A percentile compares a stretch with the other conserved stretches of the same genome.
Evolutionary conservation across 2,113 vertebrate species (phyloP).

Genomic region (Emydura subglobosa): DNA sequence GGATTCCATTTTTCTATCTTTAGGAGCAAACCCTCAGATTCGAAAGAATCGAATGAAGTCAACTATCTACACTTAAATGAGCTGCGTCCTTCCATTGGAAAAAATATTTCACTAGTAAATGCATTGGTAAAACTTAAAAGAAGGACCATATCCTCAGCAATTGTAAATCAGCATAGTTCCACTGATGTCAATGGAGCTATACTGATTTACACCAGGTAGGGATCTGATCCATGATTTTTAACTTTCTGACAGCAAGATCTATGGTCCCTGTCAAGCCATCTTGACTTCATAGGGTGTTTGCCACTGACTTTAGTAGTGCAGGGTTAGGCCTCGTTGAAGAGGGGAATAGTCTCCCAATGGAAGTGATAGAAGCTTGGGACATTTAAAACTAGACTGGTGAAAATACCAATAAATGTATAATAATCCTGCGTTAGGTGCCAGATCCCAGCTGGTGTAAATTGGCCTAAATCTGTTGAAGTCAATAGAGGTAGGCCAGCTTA

Average conservation of each 20-base stretch:
- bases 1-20: not conserved
- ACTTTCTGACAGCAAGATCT: not conserved
- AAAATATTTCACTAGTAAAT: not conserved
- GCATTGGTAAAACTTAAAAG: not conserved
- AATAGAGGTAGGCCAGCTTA: not conserved
- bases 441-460: not conserved
- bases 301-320: not conserved
- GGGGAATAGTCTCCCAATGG: not conserved
- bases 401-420: not conserved
- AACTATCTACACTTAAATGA: not conserved
- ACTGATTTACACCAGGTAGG: not conserved
- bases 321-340: not conserved
- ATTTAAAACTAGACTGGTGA: not conserved
- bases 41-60: not conserved
- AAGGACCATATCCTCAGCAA: not conserved
- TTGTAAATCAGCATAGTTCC: not conserved
- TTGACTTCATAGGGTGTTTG: not conserved
- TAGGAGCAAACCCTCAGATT: not conserved
- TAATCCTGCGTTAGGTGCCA: not conserved
- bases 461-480: not conserved
- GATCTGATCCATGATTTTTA: not conserved
- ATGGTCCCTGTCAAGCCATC: not conserved
- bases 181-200: not conserved
- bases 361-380: not conserved
- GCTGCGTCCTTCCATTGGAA: accelerated